phyloP scores from a whole-genome alignment of 1,140 invertebrate genomes.

The Drosophila kurseongensis region DNA sequence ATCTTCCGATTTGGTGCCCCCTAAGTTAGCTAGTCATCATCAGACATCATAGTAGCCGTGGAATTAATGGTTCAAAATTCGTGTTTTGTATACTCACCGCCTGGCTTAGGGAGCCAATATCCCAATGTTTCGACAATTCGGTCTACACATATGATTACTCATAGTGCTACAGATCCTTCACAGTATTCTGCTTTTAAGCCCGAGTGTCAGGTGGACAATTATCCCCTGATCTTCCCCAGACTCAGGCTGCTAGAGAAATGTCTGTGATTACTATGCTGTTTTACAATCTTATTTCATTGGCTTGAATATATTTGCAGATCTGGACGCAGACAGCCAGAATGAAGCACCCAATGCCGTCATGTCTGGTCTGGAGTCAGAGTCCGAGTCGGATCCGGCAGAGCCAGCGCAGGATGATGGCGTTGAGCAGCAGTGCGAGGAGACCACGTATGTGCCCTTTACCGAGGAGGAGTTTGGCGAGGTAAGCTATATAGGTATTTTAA shows the following conservation, averaged over 20 bases:
- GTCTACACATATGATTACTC: constrained; percentile 7
- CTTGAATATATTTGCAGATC: constrained; percentile 58
- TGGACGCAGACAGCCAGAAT: constrained; percentile 83
- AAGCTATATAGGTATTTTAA: constrained; percentile 28
- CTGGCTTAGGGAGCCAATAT: neutral
- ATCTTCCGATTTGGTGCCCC: constrained; percentile 6
- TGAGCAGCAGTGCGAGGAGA: constrained; percentile 85
- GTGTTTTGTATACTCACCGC: constrained; percentile 12
- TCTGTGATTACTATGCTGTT: neutral
- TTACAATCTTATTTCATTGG: neutral
- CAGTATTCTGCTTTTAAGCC: constrained; percentile 8
- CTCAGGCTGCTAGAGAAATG: constrained; percentile 20
- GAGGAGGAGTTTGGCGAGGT: constrained; percentile 90
- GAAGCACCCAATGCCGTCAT: constrained; percentile 71
- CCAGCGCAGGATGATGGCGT: constrained; percentile 38
- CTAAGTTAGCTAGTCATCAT: constrained; percentile 10
- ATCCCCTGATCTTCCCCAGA: constrained; percentile 1
- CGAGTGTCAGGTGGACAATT: neutral
- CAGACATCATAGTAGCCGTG: constrained; percentile 30
- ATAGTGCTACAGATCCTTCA: neutral
- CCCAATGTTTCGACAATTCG: neutral
- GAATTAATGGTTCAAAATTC: constrained; percentile 56
- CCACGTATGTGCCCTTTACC: constrained; percentile 87
- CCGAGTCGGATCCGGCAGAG: constrained; percentile 74
- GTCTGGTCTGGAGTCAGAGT: constrained; percentile 76